Conservation (phyloP, 2,888 invertebrate genomes). For the Acheta domesticus region DNA sequence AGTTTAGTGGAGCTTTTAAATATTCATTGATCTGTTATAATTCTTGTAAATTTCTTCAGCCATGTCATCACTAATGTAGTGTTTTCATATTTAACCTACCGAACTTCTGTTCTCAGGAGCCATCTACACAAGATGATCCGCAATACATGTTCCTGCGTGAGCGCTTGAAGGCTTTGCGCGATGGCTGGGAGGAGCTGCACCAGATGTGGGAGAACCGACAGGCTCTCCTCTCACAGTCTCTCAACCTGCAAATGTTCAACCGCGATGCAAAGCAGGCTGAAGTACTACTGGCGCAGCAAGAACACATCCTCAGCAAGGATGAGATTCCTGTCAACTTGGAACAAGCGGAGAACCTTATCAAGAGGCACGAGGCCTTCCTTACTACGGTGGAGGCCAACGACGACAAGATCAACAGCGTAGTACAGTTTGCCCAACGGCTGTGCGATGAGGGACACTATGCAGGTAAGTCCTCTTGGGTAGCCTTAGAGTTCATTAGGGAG, state of each 20-base stretch:
- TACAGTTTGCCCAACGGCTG: constrained; percentile 87
- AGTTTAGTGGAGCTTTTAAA: too few relatives aligned
- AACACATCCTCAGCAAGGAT: constrained; percentile 94
- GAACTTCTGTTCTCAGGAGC: constrained; percentile 54
- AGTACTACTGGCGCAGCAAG: constrained; percentile 95
- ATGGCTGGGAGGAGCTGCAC: constrained; percentile 98
- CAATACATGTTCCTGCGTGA: constrained; percentile 99
- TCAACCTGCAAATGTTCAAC: constrained; percentile 92
- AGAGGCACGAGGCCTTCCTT: constrained; percentile 97
- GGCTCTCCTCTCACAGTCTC: constrained; percentile 86
- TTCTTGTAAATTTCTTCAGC: too few relatives aligned
- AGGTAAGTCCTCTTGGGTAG: constrained; percentile 43
- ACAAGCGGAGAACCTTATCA: constrained; percentile 94
- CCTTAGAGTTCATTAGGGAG: too few relatives aligned
- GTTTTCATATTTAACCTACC: too few relatives aligned
- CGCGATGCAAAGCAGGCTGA: constrained; percentile 97
- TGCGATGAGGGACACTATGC: constrained; percentile 94
- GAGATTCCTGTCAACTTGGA: constrained; percentile 93
- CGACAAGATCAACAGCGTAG: constrained; percentile 96
- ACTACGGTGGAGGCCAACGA: constrained; percentile 99
- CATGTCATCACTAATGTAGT: too few relatives aligned
- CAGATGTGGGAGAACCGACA: constrained; percentile 99
- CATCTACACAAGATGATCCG: constrained; percentile 88
- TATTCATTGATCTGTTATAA: too few relatives aligned
- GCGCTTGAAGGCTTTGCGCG: constrained; percentile 93